Percentiles rank a stretch among this genome's conserved stretches.
Evolutionary conservation across 2,797 vertebrate species (phyloP).

Genomic region (Poeciliopsis paucimaculata): DNA sequence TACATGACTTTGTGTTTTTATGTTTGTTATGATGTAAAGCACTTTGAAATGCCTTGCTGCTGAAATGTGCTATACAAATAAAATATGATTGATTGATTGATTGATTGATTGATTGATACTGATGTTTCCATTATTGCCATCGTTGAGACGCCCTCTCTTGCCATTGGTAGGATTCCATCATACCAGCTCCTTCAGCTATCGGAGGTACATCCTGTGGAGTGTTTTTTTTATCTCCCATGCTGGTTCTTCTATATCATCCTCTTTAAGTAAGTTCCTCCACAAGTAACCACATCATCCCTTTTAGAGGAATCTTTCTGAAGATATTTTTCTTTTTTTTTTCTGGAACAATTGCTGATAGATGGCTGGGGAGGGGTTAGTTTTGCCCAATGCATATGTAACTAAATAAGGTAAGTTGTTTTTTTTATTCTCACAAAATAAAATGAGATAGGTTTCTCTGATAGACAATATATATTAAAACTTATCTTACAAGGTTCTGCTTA

Average conservation of each 20-base stretch:
- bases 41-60: no score
- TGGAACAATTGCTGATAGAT: not conserved
- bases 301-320: not conserved
- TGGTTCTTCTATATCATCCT: not conserved
- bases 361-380: not conserved
- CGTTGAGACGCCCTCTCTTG: not conserved
- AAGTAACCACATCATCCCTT: no score
- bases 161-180: no score
- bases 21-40: no score
- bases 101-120: no score
- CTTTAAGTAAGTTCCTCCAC: not conserved
- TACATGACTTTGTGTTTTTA: no score
- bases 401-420: not conserved
- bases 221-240: not conserved
- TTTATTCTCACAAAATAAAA: not conserved
- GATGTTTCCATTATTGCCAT: not conserved
- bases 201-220: no score
- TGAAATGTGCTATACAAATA: no score
- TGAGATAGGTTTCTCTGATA: not conserved
- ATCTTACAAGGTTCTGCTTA: no score
- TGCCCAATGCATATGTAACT: not conserved
- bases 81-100: no score
- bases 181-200: no score
- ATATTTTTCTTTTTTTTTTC: not conserved
- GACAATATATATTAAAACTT: no score